A percentile compares a stretch with the other conserved stretches of the same genome.
Evolutionary conservation across 2,888 invertebrate species (phyloP).

Genomic region (Amphipyra tragopoginis): DNA sequence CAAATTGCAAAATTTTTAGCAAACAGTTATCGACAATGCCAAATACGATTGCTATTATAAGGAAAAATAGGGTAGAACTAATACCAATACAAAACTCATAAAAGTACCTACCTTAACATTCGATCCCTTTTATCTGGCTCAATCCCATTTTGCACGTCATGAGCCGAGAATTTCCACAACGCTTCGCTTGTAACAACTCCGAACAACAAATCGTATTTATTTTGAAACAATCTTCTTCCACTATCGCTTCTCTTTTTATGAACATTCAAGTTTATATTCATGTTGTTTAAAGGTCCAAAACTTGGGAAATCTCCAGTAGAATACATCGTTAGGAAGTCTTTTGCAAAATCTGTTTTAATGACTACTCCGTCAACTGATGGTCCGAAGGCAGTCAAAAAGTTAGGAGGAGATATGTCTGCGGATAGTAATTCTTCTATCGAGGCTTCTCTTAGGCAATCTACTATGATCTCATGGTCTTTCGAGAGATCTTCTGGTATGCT

Average conservation of each 20-base stretch:
- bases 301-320: conserved; percentile 91
- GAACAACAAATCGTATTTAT: conserved; percentile 95
- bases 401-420: conserved; percentile 94
- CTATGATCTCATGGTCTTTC: conserved; percentile 95
- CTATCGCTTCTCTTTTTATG: conserved; percentile 91
- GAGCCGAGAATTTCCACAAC: conserved; percentile 96
- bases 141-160: conserved; percentile 95
- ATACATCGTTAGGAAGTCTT: conserved; percentile 93
- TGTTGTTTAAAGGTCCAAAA: conserved; percentile 90
- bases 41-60: too few species aligned
- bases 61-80: background rate
- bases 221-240: conserved; percentile 90
- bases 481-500: conserved; percentile 94
- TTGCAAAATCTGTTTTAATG: conserved; percentile 96
- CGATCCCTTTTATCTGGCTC: conserved; percentile 96
- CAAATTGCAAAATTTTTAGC: too few species aligned
- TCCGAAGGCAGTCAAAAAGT: conserved; percentile 96
- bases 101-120: conserved; percentile 90
- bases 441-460: conserved; percentile 95
- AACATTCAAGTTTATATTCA: conserved; percentile 87
- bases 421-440: conserved; percentile 93
- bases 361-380: conserved; percentile 98
- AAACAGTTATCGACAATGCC: too few species aligned
- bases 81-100: conserved; percentile 30
- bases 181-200: conserved; percentile 98